Conservation (phyloP, 2,113 vertebrate species). For the Vombatus ursinus region DNA sequence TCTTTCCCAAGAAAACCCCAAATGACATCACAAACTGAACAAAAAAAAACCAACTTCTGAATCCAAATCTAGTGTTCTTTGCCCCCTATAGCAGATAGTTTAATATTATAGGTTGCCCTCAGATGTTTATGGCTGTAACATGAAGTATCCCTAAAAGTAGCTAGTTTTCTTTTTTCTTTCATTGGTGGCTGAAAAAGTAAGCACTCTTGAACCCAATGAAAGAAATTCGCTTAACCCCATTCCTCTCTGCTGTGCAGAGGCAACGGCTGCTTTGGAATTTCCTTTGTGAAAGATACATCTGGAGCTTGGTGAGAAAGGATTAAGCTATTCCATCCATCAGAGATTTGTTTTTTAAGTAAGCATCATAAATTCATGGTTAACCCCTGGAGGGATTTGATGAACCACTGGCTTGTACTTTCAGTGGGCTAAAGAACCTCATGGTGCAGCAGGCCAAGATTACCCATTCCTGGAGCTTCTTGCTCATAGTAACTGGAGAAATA, state of each 20-base stretch:
- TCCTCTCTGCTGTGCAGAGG: constrained; percentile 23
- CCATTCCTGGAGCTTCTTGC: neutral
- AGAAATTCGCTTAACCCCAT: neutral
- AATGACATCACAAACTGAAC: too few species aligned
- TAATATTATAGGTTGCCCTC: neutral
- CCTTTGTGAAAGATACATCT: constrained; percentile 37
- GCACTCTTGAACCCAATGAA: constrained; percentile 17
- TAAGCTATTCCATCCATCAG: constrained; percentile 58
- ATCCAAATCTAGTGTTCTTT: too few species aligned
- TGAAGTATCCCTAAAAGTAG: neutral
- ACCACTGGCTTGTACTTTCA: neutral
- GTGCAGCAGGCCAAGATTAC: fast-evolving
- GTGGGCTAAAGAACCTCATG: neutral
- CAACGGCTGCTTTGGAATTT: neutral
- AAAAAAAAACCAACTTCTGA: too few species aligned
- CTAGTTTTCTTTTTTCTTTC: neutral
- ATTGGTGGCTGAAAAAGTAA: constrained; percentile 17
- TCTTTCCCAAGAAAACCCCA: too few species aligned
- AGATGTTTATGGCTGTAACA: neutral
- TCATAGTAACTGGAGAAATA: neutral
- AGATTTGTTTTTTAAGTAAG: constrained; percentile 9
- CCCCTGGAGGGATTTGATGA: neutral
- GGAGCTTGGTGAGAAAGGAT: neutral
- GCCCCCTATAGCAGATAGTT: too few species aligned
- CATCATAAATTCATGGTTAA: neutral